phyloP scores from a whole-genome alignment of 23 tunicate species.

The Aplidium turbinatum region DNA sequence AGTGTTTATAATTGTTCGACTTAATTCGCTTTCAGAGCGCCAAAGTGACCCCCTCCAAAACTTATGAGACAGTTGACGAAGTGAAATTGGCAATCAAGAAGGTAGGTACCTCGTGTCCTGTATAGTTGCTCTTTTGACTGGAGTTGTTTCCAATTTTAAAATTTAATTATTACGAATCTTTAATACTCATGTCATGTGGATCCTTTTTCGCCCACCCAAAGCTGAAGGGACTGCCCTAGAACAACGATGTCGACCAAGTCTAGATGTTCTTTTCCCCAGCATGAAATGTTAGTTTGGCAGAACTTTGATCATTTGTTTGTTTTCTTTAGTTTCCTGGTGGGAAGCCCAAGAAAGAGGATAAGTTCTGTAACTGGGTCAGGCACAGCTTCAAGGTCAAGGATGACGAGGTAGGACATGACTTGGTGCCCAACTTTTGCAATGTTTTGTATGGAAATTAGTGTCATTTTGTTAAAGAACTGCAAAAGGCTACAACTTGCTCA shows the following conservation, averaged over 20 bases:
- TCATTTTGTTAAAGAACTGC: not conserved
- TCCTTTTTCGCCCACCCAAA: too few relatives aligned
- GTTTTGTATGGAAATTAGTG: too few relatives aligned
- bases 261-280: not conserved
- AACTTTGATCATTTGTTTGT: not conserved
- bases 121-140: not conserved
- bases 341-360: slow-evolving; percentile 94
- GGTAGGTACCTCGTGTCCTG: slow-evolving; percentile 22
- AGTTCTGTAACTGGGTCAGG: slow-evolving; percentile 85
- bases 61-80: slow-evolving; percentile 56
- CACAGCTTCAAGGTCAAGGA: slow-evolving; percentile 58
- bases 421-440: not conserved
- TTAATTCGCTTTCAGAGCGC: slow-evolving; percentile 56
- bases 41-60: slow-evolving; percentile 72
- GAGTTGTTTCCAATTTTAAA: too few relatives aligned
- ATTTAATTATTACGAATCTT: too few relatives aligned
- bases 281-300: not conserved
- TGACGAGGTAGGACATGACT: slow-evolving; percentile 79
- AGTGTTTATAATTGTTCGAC: too few relatives aligned
- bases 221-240: too few relatives aligned
- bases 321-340: slow-evolving; percentile 95
- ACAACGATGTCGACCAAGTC: too few relatives aligned
- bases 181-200: too few relatives aligned
- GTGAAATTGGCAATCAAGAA: slow-evolving; percentile 76
- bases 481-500: not conserved